Percentiles rank a stretch among this genome's conserved stretches.
Conservation (phyloP, 2,797 vertebrate species). For the Epinephelus coioides region DNA sequence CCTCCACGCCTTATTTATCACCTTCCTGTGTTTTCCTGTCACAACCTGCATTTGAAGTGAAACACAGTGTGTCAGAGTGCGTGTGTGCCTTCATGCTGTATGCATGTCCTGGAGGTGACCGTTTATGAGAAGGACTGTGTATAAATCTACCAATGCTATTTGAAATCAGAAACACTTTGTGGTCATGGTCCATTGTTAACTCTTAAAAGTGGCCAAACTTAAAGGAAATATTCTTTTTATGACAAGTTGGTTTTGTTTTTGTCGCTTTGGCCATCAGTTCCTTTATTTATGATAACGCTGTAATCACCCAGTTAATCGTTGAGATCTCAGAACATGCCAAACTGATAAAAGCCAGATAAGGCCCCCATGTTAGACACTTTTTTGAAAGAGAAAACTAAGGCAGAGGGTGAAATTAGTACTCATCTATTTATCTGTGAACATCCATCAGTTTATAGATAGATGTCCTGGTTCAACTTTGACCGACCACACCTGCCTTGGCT, state of each 20-base stretch:
- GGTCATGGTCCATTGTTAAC: neutral
- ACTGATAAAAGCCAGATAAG: neutral
- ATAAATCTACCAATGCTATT: neutral
- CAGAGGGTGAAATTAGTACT: neutral
- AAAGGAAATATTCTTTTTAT: neutral
- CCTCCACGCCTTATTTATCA: constrained; percentile 49
- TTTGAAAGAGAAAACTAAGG: neutral
- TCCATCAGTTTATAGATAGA: too few species aligned
- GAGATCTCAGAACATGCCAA: neutral
- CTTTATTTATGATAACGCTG: neutral
- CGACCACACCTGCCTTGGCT: too few species aligned
- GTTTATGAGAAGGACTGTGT: neutral
- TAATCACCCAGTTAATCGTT: neutral
- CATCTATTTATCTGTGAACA: too few species aligned
- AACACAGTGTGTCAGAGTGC: constrained; percentile 14
- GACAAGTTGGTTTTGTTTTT: neutral
- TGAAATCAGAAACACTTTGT: constrained; percentile 15
- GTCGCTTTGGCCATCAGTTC: neutral
- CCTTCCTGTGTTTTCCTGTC: constrained; percentile 63
- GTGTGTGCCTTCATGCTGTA: constrained; percentile 3
- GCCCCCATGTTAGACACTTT: neutral
- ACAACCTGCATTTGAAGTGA: constrained; percentile 46
- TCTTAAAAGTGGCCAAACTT: neutral
- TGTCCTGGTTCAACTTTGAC: too few species aligned
- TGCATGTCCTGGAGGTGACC: constrained; percentile 17